Conservation (phyloP, 1,140 invertebrate species). For the Dreissena rostriformis region DNA sequence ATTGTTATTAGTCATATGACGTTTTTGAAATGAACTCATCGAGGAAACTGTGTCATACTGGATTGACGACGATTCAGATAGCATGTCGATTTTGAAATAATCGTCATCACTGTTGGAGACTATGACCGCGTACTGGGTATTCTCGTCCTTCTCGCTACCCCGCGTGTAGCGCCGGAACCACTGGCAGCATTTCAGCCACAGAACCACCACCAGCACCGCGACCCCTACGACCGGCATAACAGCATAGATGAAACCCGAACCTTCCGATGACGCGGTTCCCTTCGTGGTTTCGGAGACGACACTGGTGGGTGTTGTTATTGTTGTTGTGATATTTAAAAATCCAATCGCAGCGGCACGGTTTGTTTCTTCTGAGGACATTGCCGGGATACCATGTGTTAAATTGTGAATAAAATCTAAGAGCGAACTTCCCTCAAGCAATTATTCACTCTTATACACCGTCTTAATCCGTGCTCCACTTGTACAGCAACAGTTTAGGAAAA, state of each 20-base stretch:
- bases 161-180: slow-evolving; percentile 40
- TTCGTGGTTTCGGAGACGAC: too few relatives aligned
- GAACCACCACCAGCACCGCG: background rate
- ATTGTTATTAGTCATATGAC: background rate
- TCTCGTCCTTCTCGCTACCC: background rate
- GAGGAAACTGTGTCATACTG: slow-evolving; percentile 19
- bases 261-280: too few relatives aligned
- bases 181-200: slow-evolving; percentile 39
- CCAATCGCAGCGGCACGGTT: too few relatives aligned
- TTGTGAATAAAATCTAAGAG: too few relatives aligned
- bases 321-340: too few relatives aligned
- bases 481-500: too few relatives aligned
- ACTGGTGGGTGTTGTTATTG: too few relatives aligned
- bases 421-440: too few relatives aligned
- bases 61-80: slow-evolving; percentile 2
- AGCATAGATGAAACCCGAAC: slow-evolving; percentile 31
- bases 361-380: too few relatives aligned
- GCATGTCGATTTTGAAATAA: slow-evolving; percentile 7
- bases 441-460: too few relatives aligned
- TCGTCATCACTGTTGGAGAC: slow-evolving; percentile 2
- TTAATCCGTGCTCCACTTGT: too few relatives aligned
- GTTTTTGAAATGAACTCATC: slow-evolving; percentile 3
- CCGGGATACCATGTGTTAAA: too few relatives aligned
- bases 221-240: slow-evolving; percentile 11
- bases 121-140: slow-evolving; percentile 11